A percentile compares a stretch with the other conserved stretches of the same genome.
phyloP scores from a whole-genome alignment of 35 echinoderm and acorn worm genomes.

The Lytechinus variegatus region DNA sequence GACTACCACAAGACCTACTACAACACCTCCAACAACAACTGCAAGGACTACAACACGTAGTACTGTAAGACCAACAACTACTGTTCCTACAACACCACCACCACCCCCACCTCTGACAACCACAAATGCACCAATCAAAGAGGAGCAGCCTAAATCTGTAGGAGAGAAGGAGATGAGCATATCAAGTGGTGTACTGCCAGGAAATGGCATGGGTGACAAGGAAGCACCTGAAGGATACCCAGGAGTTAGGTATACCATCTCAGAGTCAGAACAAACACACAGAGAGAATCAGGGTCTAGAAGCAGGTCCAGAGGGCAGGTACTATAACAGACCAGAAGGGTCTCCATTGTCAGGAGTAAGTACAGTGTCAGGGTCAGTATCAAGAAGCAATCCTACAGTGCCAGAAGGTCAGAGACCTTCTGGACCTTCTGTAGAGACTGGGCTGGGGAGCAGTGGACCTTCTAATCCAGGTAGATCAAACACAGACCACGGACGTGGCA shows the following conservation, averaged over 20 bases:
- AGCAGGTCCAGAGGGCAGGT: neutral
- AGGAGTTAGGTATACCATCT: slow-evolving; percentile 20
- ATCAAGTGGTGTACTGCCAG: slow-evolving; percentile 16
- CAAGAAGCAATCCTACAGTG: neutral
- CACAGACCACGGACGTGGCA: neutral
- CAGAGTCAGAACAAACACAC: neutral
- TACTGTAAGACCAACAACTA: neutral
- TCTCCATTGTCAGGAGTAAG: neutral
- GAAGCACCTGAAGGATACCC: slow-evolving; percentile 11
- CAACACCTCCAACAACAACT: neutral
- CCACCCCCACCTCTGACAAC: neutral
- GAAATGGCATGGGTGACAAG: slow-evolving; percentile 34
- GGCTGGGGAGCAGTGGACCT: neutral
- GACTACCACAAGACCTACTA: neutral
- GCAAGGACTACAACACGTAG: neutral
- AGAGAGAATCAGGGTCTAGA: neutral
- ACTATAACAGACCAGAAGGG: slow-evolving; percentile 35
- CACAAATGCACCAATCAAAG: neutral
- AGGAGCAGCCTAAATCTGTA: neutral
- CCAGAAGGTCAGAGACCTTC: neutral
- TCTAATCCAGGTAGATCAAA: neutral
- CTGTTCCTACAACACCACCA: neutral
- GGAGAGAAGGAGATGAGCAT: slow-evolving; percentile 14
- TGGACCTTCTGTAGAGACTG: neutral
- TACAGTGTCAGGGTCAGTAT: neutral